Evolutionary conservation across 2,888 invertebrate genomes (phyloP), one percentile per base, ranked within the genome.

Genomic region (Synergus laeviventris): DNA sequence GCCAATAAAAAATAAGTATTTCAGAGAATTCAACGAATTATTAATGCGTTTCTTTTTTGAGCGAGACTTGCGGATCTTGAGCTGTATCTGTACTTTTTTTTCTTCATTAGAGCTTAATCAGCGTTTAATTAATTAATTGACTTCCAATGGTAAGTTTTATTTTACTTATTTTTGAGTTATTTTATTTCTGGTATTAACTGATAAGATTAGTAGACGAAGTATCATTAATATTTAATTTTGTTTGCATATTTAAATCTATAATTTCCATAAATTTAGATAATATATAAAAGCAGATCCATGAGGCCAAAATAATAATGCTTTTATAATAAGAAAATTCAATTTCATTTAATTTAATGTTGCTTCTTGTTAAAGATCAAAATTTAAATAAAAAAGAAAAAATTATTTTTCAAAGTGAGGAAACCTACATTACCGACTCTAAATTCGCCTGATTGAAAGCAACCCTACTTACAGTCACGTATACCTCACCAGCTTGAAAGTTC

Each of bases 371-470:
- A n/a, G n/a, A n/a, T n/a, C n/a, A n/a, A n/a, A n/a, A n/a, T n/a
- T n/a, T n/a, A n/a, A n/a, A n/a, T n/a, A n/a, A 5, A n/a, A n/a
- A 45, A 16, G n/a, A 16, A 45, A 45, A 16, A 5, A 45, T 16
- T 45, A 45, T 45, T 16, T 45, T 45, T 45, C 7, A 7, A 45
- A 7, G 4, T 45, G 45, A 45, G n/a, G 45, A 66, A 16, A 1
- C 31, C 70, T 70, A 45, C 70, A 36, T 70, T 70, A 49, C 31
- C 70, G 70, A 31, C 70, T 11, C 1, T 21, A 16, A n/a, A 49
- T 4, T n/a, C 49, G 49, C 70, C 70, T 49, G 45, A 31, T 11
- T 16, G 16, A 31, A 49, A 31, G 31, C 70, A 70, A 70, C 31
- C 49, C 31, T 36, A 24, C 24, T 49, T 49, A 16, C 70, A 49